Percentiles rank a stretch among this genome's conserved stretches.
Evolutionary conservation across 2,797 vertebrate genomes (phyloP).

Genomic region (Enteromius fasciolatus): DNA sequence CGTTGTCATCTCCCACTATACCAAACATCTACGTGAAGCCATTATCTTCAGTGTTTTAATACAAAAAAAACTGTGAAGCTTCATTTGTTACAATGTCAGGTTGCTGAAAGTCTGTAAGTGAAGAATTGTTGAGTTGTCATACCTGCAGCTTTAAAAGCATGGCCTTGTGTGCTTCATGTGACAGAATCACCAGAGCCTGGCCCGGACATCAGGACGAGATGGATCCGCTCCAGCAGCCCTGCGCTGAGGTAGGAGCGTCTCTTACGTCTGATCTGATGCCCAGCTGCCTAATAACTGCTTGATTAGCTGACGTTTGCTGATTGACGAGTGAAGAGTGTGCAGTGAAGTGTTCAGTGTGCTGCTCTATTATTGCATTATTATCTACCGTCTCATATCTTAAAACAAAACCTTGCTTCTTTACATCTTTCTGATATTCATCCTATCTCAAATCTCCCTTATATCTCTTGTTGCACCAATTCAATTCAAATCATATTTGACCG

Average conservation of each 20-base stretch:
- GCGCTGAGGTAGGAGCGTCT: neutral
- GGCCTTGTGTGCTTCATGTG: neutral
- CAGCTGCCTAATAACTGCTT: slow-evolving; percentile 74
- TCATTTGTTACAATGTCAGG: neutral
- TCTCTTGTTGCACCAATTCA: neutral
- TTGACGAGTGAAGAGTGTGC: slow-evolving; percentile 78
- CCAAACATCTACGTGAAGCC: neutral
- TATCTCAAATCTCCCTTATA: neutral
- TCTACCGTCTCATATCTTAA: neutral
- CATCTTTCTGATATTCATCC: neutral
- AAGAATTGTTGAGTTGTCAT: neutral
- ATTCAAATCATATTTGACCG: neutral
- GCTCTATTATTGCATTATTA: neutral
- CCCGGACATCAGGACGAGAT: slow-evolving; percentile 54
- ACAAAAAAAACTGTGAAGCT: neutral
- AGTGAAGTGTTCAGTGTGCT: slow-evolving; percentile 21
- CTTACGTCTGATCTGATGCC: slow-evolving; percentile 69
- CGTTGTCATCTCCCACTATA: neutral
- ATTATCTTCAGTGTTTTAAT: neutral
- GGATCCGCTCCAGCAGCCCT: slow-evolving; percentile 2
- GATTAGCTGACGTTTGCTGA: slow-evolving; percentile 78
- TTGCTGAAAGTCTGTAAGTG: neutral
- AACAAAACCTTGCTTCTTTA: neutral
- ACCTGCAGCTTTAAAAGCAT: neutral
- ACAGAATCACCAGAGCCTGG: slow-evolving; percentile 80